Percentiles rank a stretch among this genome's conserved stretches.
Evolutionary conservation across 2,113 vertebrate genomes (phyloP).

Genomic region (Lucifuga dentata): DNA sequence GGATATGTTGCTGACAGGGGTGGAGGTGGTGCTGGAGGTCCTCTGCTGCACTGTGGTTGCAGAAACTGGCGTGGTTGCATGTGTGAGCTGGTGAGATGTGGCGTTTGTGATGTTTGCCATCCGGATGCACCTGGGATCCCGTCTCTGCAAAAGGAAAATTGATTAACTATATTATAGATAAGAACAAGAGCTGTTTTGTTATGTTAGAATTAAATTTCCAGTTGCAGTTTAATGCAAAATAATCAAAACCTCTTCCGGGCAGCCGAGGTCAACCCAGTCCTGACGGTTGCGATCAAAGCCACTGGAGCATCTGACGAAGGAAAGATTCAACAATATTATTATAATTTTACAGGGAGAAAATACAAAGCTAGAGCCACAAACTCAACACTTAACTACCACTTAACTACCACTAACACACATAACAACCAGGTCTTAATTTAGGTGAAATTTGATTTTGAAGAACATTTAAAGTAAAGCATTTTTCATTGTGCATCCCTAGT

Average conservation of each 20-base stretch:
- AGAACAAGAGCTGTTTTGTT: neutral
- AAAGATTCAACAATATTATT: neutral
- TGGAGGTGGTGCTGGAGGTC: conserved; percentile 41
- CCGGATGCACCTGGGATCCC: conserved; percentile 86
- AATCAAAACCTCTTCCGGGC: conserved; percentile 87
- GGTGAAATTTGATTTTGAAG: no score
- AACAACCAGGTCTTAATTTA: no score
- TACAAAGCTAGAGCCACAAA: neutral
- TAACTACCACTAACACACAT: no score
- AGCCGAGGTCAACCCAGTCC: conserved; percentile 97
- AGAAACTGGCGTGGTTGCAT: conserved; percentile 70
- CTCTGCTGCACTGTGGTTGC: conserved; percentile 76
- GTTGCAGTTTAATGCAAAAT: conserved; percentile 1
- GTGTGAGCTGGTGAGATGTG: conserved; percentile 55
- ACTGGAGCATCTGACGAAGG: conserved; percentile 90
- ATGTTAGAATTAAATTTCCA: neutral
- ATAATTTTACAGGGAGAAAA: no score
- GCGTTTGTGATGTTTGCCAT: conserved; percentile 58
- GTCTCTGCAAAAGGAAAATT: conserved; percentile 79
- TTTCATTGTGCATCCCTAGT: no score
- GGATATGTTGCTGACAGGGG: conserved; percentile 7
- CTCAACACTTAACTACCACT: no score
- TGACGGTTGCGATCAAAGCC: conserved; percentile 96
- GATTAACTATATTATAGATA: neutral
- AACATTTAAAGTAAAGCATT: no score